These are phyloP conservation scores for Gymnothorax javanicus DNA, from an alignment of 2,797 vertebrate species.

Conservation along the genomic window DNA sequence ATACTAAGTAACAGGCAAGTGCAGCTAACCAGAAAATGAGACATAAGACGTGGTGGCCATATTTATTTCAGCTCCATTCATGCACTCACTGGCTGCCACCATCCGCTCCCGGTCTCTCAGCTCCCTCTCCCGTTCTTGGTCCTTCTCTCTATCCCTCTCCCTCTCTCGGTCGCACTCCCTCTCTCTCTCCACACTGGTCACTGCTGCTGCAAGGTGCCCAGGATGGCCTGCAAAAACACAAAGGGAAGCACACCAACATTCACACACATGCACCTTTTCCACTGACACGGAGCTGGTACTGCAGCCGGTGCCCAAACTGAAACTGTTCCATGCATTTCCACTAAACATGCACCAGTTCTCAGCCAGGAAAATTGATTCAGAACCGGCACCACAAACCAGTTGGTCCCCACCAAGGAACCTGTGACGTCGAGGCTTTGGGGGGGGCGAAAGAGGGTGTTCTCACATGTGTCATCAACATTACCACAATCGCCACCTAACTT, in stretches of 20 bases:
- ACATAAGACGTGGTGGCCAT: background rate
- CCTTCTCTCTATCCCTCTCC: conserved; percentile 70
- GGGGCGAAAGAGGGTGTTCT: too few relatives aligned
- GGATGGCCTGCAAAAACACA: conserved; percentile 78
- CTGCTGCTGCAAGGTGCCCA: conserved; percentile 78
- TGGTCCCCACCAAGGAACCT: too few relatives aligned
- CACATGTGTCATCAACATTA: too few relatives aligned
- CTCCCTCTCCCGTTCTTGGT: conserved; percentile 63
- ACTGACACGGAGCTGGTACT: too few relatives aligned
- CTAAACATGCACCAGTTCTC: too few relatives aligned
- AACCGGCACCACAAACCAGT: too few relatives aligned
- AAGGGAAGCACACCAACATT: background rate
- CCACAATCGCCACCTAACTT: too few relatives aligned
- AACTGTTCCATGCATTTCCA: too few relatives aligned
- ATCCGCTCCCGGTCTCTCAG: conserved; percentile 68
- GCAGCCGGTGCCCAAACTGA: too few relatives aligned
- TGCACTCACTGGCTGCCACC: conserved; percentile 74
- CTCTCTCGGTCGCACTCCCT: conserved; percentile 71
- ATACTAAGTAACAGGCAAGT: too few relatives aligned
- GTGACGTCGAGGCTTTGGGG: too few relatives aligned
- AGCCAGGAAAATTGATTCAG: too few relatives aligned
- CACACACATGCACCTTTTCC: background rate
- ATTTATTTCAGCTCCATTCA: conserved; percentile 79
- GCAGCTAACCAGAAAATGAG: background rate
- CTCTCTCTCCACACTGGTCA: conserved; percentile 78